These are phyloP conservation scores for Geococcyx californianus DNA, from an alignment of 2,113 vertebrate species.

Conservation along the genomic window DNA sequence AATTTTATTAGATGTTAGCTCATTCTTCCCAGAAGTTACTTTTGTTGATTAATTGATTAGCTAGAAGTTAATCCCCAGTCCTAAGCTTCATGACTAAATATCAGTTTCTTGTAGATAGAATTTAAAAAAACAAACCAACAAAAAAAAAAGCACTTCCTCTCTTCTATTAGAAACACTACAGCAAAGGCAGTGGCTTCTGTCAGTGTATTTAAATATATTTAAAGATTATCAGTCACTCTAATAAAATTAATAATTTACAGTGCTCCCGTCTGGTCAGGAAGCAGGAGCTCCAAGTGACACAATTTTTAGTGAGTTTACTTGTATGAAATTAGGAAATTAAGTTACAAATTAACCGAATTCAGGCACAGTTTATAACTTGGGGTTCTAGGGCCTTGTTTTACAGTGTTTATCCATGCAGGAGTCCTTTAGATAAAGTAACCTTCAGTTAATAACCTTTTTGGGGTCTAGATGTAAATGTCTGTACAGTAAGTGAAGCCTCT, in stretches of 20 bases:
- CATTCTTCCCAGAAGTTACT: neutral
- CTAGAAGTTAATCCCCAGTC: no score
- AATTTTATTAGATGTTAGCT: neutral
- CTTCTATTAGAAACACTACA: neutral
- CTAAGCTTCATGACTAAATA: no score
- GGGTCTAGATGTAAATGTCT: neutral
- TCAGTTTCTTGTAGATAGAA: neutral
- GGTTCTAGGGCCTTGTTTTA: neutral
- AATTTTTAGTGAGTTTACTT: neutral
- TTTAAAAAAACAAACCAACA: neutral
- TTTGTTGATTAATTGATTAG: neutral
- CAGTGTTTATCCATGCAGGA: neutral
- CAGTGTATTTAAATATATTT: neutral
- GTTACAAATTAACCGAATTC: neutral
- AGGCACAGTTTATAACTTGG: neutral
- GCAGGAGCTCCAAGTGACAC: neutral
- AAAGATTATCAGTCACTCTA: neutral
- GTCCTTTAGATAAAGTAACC: neutral
- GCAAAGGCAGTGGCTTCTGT: neutral
- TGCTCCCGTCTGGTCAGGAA: neutral
- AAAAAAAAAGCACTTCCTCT: neutral
- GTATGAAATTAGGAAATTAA: neutral
- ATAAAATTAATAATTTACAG: neutral
- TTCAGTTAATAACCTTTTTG: neutral
- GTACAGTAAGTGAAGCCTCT: neutral